These are phyloP conservation scores for Hipparchia sbordonii DNA, from an alignment of 2,888 invertebrate genomes.

Conservation along the genomic window DNA sequence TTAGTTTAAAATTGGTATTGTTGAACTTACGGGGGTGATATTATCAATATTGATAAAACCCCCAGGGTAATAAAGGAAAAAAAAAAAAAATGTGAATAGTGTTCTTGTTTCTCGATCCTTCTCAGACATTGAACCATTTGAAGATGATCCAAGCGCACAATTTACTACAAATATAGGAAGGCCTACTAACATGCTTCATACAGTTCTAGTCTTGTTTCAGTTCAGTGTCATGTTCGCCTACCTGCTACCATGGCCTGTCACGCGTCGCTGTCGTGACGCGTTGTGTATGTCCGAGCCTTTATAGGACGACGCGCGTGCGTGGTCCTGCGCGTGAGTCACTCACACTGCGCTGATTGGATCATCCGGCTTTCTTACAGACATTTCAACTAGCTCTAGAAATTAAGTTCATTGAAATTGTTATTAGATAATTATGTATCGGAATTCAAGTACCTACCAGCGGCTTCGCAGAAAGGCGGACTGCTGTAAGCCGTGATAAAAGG, in stretches of 20 bases:
- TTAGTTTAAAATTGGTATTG: no score
- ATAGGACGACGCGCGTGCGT: slow-evolving; percentile 50
- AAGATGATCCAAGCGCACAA: no score
- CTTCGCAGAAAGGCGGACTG: background rate
- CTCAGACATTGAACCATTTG: no score
- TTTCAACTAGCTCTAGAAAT: slow-evolving; percentile 56
- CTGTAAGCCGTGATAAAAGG: no score
- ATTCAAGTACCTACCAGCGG: background rate
- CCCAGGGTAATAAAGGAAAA: no score
- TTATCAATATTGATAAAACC: no score
- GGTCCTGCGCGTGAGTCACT: slow-evolving; percentile 63
- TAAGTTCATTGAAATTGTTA: slow-evolving; percentile 1
- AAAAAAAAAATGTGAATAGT: no score
- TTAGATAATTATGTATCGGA: slow-evolving; percentile 8
- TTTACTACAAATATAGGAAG: no score
- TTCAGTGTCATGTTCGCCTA: background rate
- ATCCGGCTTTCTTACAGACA: slow-evolving; percentile 72
- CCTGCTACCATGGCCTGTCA: background rate
- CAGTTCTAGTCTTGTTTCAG: no score
- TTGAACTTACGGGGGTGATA: no score
- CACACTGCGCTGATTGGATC: slow-evolving; percentile 73
- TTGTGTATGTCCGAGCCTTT: background rate
- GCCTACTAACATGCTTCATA: no score
- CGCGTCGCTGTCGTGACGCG: background rate
- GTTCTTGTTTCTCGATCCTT: no score